Conservation (phyloP, 2,113 vertebrate genomes). For the Myotis davidii region DNA sequence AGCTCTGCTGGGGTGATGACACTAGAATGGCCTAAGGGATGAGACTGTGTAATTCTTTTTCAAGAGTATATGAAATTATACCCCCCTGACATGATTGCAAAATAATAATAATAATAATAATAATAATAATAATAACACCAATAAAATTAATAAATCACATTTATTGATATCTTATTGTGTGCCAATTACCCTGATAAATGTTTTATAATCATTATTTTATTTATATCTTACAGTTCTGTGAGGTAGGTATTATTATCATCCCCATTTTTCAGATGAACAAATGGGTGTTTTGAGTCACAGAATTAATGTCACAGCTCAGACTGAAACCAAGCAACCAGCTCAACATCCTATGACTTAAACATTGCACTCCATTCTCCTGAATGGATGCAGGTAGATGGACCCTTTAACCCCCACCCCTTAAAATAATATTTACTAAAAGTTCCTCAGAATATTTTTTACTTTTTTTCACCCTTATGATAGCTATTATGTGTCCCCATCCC, state of each 20-base stretch:
- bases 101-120: conserved; percentile 18
- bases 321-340: neutral
- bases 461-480: neutral
- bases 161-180: neutral
- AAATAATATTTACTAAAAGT: neutral
- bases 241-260: neutral
- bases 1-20: neutral
- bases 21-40: neutral
- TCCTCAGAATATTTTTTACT: neutral
- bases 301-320: neutral
- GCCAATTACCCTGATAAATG: neutral
- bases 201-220: conserved; percentile 29
- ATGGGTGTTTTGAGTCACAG: neutral
- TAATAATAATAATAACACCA: neutral
- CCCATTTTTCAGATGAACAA: conserved; percentile 9
- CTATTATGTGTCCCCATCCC: neutral
- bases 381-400: neutral
- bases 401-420: neutral
- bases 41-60: neutral
- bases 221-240: neutral
- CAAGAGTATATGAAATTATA: neutral
- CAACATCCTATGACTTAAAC: neutral
- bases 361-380: neutral
- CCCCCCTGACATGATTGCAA: neutral
- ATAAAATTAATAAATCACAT: neutral